Percentiles rank a stretch among this genome's conserved stretches.
These are phyloP conservation scores for Cherax destructor DNA, from an alignment of 1,140 invertebrate genomes.

Conservation along the genomic window DNA sequence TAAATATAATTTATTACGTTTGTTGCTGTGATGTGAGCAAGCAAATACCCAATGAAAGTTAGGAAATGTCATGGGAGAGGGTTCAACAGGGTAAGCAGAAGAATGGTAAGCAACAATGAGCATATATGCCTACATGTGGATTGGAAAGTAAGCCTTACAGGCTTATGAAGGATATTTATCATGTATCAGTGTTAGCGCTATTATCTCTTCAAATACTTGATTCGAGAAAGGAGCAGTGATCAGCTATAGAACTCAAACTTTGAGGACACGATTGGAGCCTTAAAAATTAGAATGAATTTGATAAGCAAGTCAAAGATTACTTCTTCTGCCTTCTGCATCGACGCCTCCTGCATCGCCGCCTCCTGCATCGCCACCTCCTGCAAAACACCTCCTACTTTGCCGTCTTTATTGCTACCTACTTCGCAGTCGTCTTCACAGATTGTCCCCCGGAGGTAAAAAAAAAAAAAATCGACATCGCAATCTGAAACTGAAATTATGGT, in stretches of 20 bases:
- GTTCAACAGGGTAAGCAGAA: not conserved
- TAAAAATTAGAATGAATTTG: not conserved
- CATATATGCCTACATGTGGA: not conserved
- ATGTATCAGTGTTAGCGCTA: constrained; percentile 5
- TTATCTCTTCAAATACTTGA: constrained; percentile 16
- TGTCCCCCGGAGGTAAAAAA: too few relatives aligned
- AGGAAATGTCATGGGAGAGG: not conserved
- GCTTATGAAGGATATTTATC: not conserved
- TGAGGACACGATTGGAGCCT: not conserved
- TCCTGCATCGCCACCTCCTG: too few relatives aligned
- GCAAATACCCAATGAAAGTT: not conserved
- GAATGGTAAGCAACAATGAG: not conserved
- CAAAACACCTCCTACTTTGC: too few relatives aligned
- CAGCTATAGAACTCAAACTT: not conserved
- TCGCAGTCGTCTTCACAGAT: too few relatives aligned
- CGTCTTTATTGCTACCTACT: too few relatives aligned
- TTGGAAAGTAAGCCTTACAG: not conserved
- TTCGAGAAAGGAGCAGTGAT: not conserved
- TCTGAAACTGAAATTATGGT: too few relatives aligned
- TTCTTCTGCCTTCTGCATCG: too few relatives aligned
- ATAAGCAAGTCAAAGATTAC: not conserved
- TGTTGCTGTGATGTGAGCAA: not conserved
- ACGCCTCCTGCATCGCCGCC: too few relatives aligned
- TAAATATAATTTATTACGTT: not conserved
- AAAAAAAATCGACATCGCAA: too few relatives aligned